Conservation (phyloP, 2,113 vertebrate species). For the Gnathonemus longibarbis region DNA sequence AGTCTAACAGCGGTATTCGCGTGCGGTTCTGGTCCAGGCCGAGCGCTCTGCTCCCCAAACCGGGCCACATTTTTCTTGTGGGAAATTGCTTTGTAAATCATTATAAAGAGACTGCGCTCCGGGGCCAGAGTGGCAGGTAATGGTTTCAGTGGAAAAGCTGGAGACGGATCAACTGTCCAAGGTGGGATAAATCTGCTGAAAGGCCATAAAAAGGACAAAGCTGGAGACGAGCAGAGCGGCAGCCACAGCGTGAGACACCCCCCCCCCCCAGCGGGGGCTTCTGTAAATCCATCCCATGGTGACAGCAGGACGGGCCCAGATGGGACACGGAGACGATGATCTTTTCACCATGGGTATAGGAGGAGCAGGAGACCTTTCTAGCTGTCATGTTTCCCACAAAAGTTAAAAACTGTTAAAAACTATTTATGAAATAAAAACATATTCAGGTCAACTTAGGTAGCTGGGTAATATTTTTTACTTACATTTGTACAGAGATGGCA, state of each 20-base stretch:
- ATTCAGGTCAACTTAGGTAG: neutral
- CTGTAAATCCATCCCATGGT: slow-evolving; percentile 14
- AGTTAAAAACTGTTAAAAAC: neutral
- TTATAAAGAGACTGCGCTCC: slow-evolving; percentile 32
- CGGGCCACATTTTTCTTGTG: slow-evolving; percentile 35
- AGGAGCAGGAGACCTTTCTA: neutral
- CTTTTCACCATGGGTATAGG: neutral
- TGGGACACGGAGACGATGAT: too few species aligned
- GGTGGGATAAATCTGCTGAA: slow-evolving; percentile 18
- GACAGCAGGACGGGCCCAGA: neutral
- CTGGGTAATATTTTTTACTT: neutral
- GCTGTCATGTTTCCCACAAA: neutral
- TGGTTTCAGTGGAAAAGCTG: slow-evolving; percentile 13
- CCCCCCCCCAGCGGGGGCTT: neutral
- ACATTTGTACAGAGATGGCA: neutral
- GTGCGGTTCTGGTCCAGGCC: slow-evolving; percentile 27
- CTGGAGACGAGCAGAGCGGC: neutral
- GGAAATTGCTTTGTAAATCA: slow-evolving; percentile 60
- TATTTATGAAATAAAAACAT: neutral
- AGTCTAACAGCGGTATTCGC: slow-evolving; percentile 40
- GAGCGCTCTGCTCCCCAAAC: slow-evolving; percentile 52
- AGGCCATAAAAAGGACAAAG: slow-evolving; percentile 22
- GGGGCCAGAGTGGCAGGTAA: slow-evolving; percentile 30
- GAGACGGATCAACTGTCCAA: slow-evolving; percentile 1
- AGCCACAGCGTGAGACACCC: too few species aligned